Conservation (phyloP, 2,113 vertebrate species). For the cat (Felis catus) region DNA sequence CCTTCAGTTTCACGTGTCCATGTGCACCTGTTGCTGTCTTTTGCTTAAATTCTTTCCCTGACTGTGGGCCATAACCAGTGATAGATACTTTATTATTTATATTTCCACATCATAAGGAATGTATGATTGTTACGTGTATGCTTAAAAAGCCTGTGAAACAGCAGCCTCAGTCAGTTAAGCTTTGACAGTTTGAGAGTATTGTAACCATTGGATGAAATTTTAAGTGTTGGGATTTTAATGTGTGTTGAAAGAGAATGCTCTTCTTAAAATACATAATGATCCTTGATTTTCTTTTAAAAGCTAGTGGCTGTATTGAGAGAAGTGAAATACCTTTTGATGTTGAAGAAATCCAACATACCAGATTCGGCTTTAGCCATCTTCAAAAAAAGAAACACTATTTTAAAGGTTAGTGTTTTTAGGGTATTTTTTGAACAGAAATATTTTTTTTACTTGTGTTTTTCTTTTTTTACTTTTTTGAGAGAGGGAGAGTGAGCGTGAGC, state of each 20-base stretch:
- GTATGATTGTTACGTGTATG: not conserved
- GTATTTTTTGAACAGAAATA: not conserved
- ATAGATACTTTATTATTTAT: not conserved
- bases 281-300: conserved; percentile 73
- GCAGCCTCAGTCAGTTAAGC: not conserved
- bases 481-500: too few relatives aligned
- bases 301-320: conserved; percentile 88
- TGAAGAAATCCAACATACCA: conserved; percentile 85
- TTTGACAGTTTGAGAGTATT: not conserved
- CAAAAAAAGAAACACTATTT: conserved; percentile 85
- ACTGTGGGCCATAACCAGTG: too few relatives aligned
- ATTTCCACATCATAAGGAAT: not conserved
- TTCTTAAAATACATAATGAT: not conserved
- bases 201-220: not conserved
- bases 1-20: not conserved
- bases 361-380: conserved; percentile 85
- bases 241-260: not conserved
- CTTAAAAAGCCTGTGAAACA: not conserved
- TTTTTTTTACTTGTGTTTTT: not conserved
- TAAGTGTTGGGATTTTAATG: not conserved
- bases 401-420: conserved; percentile 83
- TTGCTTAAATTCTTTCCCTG: not conserved
- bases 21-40: not conserved
- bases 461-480: too few relatives aligned
- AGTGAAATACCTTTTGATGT: conserved; percentile 88